Percentiles rank a stretch among this genome's conserved stretches.
Conservation (phyloP, 2,888 invertebrate genomes). For the Caenorhabditis auriculariae region DNA sequence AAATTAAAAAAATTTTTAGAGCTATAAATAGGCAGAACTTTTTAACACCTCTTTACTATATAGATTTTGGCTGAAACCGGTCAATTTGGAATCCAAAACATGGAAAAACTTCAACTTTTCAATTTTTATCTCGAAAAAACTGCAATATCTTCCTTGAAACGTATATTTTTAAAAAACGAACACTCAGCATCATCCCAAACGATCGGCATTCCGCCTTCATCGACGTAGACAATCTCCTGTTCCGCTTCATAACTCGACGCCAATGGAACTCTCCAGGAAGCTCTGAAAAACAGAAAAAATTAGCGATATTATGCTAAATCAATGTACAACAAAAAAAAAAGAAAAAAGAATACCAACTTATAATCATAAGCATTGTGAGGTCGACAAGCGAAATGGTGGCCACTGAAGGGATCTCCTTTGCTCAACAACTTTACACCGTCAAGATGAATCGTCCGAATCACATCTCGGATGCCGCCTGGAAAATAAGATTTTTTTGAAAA, state of each 20-base stretch:
- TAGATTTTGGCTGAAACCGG: no score
- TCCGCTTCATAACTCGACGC: slow-evolving; percentile 8
- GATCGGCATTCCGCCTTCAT: slow-evolving; percentile 17
- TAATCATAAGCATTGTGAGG: slow-evolving; percentile 27
- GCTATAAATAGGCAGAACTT: no score
- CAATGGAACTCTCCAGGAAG: no score
- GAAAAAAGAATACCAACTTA: slow-evolving; percentile 9
- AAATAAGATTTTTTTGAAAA: no score
- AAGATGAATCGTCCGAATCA: slow-evolving; percentile 39
- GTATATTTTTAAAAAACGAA: no score
- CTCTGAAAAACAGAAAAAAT: no score
- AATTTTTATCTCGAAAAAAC: no score
- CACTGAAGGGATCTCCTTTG: slow-evolving; percentile 34
- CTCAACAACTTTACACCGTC: slow-evolving; percentile 32
- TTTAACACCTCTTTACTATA: no score
- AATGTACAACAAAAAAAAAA: slow-evolving; percentile 1
- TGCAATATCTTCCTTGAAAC: no score
- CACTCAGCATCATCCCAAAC: slow-evolving; percentile 25
- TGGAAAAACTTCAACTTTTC: no score
- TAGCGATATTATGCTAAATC: slow-evolving; percentile 5
- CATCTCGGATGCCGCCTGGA: slow-evolving; percentile 35
- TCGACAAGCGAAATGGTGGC: slow-evolving; percentile 40
- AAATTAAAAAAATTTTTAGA: no score
- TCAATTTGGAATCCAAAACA: no score
- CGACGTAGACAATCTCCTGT: slow-evolving; percentile 24